Base-by-base conservation (phyloP, 2,797 vertebrate species). In the Chanos chanos region DNA sequence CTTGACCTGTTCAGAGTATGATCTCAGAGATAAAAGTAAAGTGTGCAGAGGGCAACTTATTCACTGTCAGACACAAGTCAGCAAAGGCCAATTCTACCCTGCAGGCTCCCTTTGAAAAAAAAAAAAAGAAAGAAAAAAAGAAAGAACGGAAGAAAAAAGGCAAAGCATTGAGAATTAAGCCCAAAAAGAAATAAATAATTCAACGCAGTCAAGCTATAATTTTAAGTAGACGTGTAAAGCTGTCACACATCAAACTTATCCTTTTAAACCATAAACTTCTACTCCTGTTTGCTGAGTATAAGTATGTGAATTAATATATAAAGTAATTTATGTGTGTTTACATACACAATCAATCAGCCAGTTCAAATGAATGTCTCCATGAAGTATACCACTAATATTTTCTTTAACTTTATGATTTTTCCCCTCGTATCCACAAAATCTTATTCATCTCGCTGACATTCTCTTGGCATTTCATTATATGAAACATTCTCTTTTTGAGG, bases 31-130 rank as follows among this genome's bases (percentile, higher is more conserved):
- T 89, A 86, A 89, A 89, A 87, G 84, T 77, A 66, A 78, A 78
- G 70, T 83, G 81, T 81, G 69, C 77, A 82, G 82, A 81, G 49
- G 64, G 72, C 71, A 86, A 85, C 81, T 84, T 85, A 86, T 78
- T 87, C 81, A 79, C 86, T 86, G 87, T 86, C 87, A 89, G 82
- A 77, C 70, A 22, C 73, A 55, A 86, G 83, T 87, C 85, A 84
- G 81, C 78, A 79, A 79, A 87, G 86, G 86, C 82, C 86, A 85
- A 86, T 79, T 85, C 86, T 79, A 81, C 82, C 86, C 86, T 27
- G 80, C 83, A 77, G 87, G 87, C 85, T 84, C 79, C 77, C 87
- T 87, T 89, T 87, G 86, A 87, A 85, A 86, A 80, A 80, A n/a
- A n/a, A n/a, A n/a, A n/a, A n/a, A n/a, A n/a, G n/a, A n/a, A n/a